These are phyloP conservation scores for Chalcosyrphus nemorum DNA, from an alignment of 2,888 invertebrate species.

Conservation along the genomic window DNA sequence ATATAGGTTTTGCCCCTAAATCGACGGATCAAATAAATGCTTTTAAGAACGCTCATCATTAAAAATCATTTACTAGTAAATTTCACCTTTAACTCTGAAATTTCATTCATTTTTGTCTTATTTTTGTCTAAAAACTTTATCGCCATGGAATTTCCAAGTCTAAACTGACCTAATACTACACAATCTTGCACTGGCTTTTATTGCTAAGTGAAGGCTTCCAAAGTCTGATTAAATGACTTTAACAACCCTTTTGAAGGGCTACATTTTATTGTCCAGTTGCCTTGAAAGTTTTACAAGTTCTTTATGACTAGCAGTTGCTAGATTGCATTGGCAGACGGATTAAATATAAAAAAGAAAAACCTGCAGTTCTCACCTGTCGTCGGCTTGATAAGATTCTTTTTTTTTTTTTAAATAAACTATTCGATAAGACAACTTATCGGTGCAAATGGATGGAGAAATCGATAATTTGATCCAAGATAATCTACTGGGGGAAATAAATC, in stretches of 20 bases:
- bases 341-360: no score
- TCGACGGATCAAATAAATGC: no score
- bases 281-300: background rate
- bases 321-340: slow-evolving; percentile 28
- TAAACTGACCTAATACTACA: background rate
- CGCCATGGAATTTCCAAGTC: background rate
- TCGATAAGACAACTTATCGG: slow-evolving; percentile 5
- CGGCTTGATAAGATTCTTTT: slow-evolving; percentile 21
- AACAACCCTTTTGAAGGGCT: background rate
- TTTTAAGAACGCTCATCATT: no score
- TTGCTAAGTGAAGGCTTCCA: no score
- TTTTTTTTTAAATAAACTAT: background rate
- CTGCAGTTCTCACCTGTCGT: slow-evolving; percentile 16
- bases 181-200: background rate
- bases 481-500: background rate
- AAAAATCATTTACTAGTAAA: no score
- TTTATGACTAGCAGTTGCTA: slow-evolving; percentile 8
- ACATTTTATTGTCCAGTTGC: background rate
- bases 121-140: no score
- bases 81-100: no score
- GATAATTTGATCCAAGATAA: background rate
- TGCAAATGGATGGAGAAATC: background rate
- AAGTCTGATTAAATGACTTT: background rate
- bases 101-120: no score
- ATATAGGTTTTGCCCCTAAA: no score